A percentile compares a stretch with the other conserved stretches of the same genome.
Evolutionary conservation across 1,140 invertebrate species (phyloP).

Genomic region (Achatina immaculata): DNA sequence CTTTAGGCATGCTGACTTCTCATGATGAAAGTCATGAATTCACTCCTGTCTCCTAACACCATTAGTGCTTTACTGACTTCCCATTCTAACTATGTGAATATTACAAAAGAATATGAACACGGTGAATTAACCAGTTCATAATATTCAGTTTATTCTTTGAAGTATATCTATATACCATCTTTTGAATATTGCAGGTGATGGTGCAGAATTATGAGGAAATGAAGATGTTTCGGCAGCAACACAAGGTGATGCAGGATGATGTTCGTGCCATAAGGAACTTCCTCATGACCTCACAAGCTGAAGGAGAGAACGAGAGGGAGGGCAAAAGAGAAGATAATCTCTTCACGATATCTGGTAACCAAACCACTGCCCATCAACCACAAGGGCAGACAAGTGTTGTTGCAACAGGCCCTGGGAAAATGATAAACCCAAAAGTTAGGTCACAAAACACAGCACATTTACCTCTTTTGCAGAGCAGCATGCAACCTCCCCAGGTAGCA

Average conservation of each 20-base stretch:
- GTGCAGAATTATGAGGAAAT: constrained; percentile 62
- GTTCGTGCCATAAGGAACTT: constrained; percentile 59
- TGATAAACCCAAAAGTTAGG: not conserved
- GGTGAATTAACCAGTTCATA: too few relatives aligned
- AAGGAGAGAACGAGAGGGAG: not conserved
- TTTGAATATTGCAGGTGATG: constrained; percentile 42
- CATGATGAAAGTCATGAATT: not conserved
- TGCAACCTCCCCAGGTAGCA: not conserved
- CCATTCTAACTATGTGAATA: too few relatives aligned
- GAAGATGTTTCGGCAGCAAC: constrained; percentile 57
- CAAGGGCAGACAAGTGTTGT: not conserved
- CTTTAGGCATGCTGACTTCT: not conserved
- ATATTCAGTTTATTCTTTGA: too few relatives aligned
- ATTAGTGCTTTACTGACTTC: not conserved
- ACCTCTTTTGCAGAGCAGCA: not conserved
- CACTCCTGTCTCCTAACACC: not conserved
- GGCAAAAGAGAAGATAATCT: too few relatives aligned
- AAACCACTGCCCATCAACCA: not conserved
- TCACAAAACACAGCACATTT: not conserved
- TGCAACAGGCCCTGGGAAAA: not conserved
- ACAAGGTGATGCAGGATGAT: constrained; percentile 57
- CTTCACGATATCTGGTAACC: not conserved
- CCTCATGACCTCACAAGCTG: constrained; percentile 32
- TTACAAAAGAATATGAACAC: too few relatives aligned
- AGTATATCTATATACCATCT: too few relatives aligned